These are phyloP conservation scores for Numenius phaeopus DNA, from an alignment of 2,797 vertebrate genomes.

Conservation along the genomic window DNA sequence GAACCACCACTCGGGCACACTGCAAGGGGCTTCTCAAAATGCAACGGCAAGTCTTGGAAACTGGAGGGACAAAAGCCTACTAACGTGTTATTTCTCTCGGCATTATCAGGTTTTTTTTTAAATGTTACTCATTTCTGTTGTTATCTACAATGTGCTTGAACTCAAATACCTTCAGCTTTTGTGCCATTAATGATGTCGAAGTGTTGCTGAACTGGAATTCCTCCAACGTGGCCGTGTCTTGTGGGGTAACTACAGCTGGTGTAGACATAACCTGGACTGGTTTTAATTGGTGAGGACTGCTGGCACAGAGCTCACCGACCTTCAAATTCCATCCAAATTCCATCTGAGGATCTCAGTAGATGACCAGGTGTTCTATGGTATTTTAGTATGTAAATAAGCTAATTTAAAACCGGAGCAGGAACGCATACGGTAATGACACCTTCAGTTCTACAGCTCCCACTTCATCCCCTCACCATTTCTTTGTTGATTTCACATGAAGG, in stretches of 20 bases:
- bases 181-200: background rate
- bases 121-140: background rate
- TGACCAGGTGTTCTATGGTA: background rate
- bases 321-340: background rate
- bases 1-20: background rate
- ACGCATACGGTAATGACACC: accelerated
- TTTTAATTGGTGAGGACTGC: background rate
- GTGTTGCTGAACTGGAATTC: background rate
- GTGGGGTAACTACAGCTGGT: background rate
- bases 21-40: background rate
- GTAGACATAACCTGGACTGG: background rate
- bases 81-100: background rate
- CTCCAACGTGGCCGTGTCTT: background rate
- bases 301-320: background rate
- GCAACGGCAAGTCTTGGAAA: background rate
- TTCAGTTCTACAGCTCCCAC: background rate
- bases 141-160: background rate
- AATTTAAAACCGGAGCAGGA: background rate
- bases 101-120: background rate
- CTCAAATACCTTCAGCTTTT: background rate
- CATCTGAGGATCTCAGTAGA: background rate
- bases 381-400: background rate
- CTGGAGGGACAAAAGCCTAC: background rate
- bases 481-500: background rate
- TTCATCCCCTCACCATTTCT: background rate